Evolutionary conservation across 2,888 invertebrate genomes (phyloP).

Genomic region (Thereva unica): DNA sequence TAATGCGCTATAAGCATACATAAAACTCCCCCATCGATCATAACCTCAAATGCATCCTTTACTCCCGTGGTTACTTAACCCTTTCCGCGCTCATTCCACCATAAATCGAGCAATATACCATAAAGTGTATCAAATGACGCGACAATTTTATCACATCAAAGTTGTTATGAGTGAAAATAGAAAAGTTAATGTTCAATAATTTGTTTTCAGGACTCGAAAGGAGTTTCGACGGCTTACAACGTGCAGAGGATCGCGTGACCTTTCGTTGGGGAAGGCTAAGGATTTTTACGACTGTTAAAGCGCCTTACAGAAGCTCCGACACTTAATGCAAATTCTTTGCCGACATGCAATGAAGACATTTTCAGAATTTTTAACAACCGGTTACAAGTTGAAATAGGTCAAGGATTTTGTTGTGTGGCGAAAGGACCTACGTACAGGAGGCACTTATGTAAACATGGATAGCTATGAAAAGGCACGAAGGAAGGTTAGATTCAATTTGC

Average conservation of each 20-base stretch:
- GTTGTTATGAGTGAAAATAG: conserved; percentile 26
- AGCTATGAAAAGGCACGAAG: conserved; percentile 21
- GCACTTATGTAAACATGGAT: conserved; percentile 10
- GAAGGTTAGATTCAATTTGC: conserved; percentile 25
- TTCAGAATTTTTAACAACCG: too few relatives aligned
- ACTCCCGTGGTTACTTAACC: too few relatives aligned
- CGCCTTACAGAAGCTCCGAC: conserved; percentile 17
- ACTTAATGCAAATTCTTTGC: conserved; percentile 20
- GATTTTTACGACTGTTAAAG: conserved; percentile 17
- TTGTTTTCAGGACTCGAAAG: conserved; percentile 29
- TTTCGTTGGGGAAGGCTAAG: not conserved
- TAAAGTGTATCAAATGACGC: conserved; percentile 21
- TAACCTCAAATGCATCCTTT: too few relatives aligned
- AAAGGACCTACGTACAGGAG: conserved; percentile 26
- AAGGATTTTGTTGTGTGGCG: not conserved
- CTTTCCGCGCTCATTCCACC: not conserved
- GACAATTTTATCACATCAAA: conserved; percentile 32
- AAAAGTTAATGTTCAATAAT: conserved; percentile 33
- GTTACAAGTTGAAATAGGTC: too few relatives aligned
- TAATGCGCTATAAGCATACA: too few relatives aligned
- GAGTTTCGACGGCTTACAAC: conserved; percentile 18
- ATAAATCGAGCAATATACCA: not conserved
- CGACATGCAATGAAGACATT: conserved; percentile 23
- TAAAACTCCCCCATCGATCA: too few relatives aligned
- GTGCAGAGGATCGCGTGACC: conserved; percentile 20